Base-by-base conservation (phyloP, 2,113 vertebrate genomes). In the Ctenomys sociabilis region DNA sequence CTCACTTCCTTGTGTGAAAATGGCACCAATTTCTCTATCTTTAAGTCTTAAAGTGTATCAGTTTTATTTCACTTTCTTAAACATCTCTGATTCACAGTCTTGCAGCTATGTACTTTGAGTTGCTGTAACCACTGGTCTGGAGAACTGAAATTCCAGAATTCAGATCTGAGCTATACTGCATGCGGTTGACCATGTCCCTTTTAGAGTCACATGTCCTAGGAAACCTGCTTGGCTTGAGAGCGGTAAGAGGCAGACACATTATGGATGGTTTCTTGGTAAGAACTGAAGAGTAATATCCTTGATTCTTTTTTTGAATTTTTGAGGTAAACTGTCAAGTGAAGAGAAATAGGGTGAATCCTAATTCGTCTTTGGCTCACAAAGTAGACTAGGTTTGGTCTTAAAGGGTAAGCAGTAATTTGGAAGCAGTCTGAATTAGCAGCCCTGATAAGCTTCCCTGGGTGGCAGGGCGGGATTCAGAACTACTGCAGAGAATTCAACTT, bases 391-490 rank as follows among this genome's bases (percentile, higher is more conserved):
- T 88, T 78, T 57, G 85, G 10, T 93, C 49, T 75, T 52, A 92
- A 93, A 93, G 80, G 87, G 9, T 85, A 88, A 72, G 45, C 88
- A 93, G 19, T 78, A 49, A 93, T 85, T 94, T 96, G 92, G 52
- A 93, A 90, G 26, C 77, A 61, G 7, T 84, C 63, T 94, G 61
- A 93, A 54, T 96, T 37, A 92, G 81, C 85, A 93, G 43, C 82
- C 90, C 83, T 87, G 80, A n/a, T 87, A 78, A 90, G 40, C 64
- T 90, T 95, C 7, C 21, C 9, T 43, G 54, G 49, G 82, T 92
- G 70, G 14, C 45, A 73, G 19, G 17, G n/a, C n/a, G 59, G 40
- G 22, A 92, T 63, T 89, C 52, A 61, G 52, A 96, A 77, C n/a
- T 96, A 72, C 32, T 80, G 49, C 13, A 88, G 72, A 96, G 40